Evolutionary conservation across 2,888 invertebrate species (phyloP).

Genomic region (Allophyes oxyacanthae): DNA sequence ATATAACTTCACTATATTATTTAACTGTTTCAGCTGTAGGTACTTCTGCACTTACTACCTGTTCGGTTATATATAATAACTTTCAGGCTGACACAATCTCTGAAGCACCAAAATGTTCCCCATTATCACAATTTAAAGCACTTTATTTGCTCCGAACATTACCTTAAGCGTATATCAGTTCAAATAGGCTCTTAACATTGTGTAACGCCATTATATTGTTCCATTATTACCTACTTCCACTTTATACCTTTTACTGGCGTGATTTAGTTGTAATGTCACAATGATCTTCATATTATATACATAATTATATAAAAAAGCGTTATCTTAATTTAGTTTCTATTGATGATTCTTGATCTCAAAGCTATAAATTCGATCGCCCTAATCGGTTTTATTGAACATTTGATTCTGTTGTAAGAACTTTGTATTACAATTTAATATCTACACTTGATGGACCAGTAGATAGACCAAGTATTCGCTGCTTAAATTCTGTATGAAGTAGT

Average conservation of each 20-base stretch:
- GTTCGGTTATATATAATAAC: no score
- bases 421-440: neutral
- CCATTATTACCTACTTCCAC: conserved; percentile 25
- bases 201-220: conserved; percentile 2
- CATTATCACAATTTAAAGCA: conserved; percentile 5
- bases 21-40: no score
- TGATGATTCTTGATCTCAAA: conserved; percentile 16
- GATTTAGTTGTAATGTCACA: conserved; percentile 23
- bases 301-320: conserved; percentile 22
- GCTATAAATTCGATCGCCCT: neutral
- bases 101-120: neutral
- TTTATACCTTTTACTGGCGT: conserved; percentile 33
- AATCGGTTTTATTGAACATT: neutral
- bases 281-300: conserved; percentile 26
- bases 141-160: conserved; percentile 7
- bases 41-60: no score
- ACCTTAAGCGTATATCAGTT: conserved; percentile 5
- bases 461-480: neutral
- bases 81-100: no score
- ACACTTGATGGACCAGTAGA: neutral
- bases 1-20: no score
- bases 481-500: neutral
- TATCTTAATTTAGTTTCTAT: conserved; percentile 9
- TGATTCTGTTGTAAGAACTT: neutral
- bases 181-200: conserved; percentile 19